phyloP scores from a whole-genome alignment of 1,140 invertebrate species.

The Melitaea cinxia region DNA sequence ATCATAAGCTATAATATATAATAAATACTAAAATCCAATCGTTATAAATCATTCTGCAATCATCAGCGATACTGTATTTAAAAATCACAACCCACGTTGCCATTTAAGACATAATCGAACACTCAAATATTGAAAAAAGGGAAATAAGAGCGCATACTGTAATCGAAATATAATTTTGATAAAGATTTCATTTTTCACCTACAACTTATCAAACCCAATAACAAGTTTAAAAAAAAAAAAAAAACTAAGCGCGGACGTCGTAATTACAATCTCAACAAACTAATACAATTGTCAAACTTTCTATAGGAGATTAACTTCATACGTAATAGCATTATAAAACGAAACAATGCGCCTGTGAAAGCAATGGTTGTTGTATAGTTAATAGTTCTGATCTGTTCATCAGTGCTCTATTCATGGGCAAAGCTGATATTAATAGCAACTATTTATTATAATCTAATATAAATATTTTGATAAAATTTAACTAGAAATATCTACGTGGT shows the following conservation, averaged over 20 bases:
- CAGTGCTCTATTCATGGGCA: slow-evolving; percentile 25
- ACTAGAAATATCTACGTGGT: neutral
- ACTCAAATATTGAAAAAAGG: too few relatives aligned
- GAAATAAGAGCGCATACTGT: too few relatives aligned
- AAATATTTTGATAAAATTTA: neutral
- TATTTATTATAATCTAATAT: slow-evolving; percentile 26
- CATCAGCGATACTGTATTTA: too few relatives aligned
- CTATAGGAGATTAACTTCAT: slow-evolving; percentile 52
- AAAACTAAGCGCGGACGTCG: neutral
- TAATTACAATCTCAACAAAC: slow-evolving; percentile 17
- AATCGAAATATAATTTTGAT: too few relatives aligned
- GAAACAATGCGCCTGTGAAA: slow-evolving; percentile 52
- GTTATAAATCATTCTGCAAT: too few relatives aligned
- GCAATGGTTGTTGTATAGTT: slow-evolving; percentile 33
- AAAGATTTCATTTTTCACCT: too few relatives aligned
- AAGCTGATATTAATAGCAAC: slow-evolving; percentile 28
- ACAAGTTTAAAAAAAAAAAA: neutral
- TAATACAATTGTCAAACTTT: slow-evolving; percentile 60
- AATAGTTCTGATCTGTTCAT: slow-evolving; percentile 38
- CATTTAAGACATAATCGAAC: too few relatives aligned
- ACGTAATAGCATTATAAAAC: slow-evolving; percentile 58
- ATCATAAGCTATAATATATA: neutral
- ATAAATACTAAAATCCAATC: too few relatives aligned
- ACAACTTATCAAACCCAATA: too few relatives aligned
- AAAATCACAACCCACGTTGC: too few relatives aligned